Percentiles rank a stretch among this genome's conserved stretches.
Conservation (phyloP, 2,113 vertebrate genomes). For the Cynocephalus volans region DNA sequence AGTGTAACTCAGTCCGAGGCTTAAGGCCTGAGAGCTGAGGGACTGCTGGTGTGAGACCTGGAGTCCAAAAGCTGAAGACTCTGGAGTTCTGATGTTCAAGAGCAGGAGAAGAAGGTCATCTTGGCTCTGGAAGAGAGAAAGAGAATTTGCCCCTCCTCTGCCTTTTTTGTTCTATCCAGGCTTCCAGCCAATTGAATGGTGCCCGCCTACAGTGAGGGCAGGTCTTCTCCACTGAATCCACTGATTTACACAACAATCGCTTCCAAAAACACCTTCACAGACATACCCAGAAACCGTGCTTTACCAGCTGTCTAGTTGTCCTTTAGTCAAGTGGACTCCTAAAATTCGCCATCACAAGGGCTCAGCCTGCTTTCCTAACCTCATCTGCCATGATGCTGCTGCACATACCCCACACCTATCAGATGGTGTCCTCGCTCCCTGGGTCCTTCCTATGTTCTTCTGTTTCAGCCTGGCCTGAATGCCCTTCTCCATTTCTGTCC, state of each 20-base stretch:
- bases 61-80: neutral
- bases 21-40: neutral
- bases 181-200: neutral
- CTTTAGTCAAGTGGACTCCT: neutral
- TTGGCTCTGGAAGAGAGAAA: neutral
- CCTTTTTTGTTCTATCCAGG: neutral
- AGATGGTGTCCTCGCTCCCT: neutral
- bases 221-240: neutral
- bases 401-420: fast-evolving
- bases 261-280: neutral
- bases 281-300: neutral
- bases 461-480: neutral
- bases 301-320: neutral
- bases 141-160: neutral
- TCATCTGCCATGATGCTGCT: neutral
- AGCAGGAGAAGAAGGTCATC: neutral
- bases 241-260: neutral
- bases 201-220: neutral
- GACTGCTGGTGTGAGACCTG: neutral
- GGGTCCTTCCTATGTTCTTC: neutral
- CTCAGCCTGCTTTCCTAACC: neutral
- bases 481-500: neutral
- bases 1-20: neutral
- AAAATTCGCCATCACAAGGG: neutral
- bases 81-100: neutral